phyloP scores from a whole-genome alignment of 2,113 vertebrate genomes.

The Lophius piscatorius region DNA sequence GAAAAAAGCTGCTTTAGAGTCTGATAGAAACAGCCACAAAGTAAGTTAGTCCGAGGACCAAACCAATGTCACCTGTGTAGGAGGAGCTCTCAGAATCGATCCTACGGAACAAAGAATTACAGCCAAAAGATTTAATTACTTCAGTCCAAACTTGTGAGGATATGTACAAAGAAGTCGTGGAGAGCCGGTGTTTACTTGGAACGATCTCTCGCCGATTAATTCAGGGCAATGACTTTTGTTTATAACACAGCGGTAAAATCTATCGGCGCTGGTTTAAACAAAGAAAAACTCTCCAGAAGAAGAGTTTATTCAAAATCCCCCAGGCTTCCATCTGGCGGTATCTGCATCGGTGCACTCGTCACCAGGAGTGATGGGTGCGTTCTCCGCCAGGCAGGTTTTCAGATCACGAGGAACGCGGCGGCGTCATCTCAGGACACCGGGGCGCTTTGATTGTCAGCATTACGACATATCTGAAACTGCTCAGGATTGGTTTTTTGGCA shows the following conservation, averaged over 20 bases:
- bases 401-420: constrained; percentile 21
- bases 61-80: no score
- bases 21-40: no score
- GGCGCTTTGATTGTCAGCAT: constrained; percentile 48
- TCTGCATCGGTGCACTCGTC: constrained; percentile 43
- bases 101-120: no score
- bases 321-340: constrained; percentile 41
- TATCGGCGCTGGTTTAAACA: no score
- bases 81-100: no score
- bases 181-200: neutral
- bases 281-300: neutral
- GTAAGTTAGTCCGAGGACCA: no score
- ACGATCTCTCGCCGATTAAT: neutral
- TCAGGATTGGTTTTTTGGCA: constrained; percentile 40
- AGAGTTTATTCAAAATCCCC: constrained; percentile 23
- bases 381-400: constrained; percentile 30
- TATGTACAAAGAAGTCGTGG: neutral
- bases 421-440: constrained; percentile 9
- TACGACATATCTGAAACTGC: constrained; percentile 22
- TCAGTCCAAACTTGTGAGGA: neutral
- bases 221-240: neutral
- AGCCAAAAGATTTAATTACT: no score
- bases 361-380: constrained; percentile 27
- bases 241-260: constrained; percentile 9
- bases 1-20: no score